phyloP scores from a whole-genome alignment of 1,140 invertebrate genomes.

The Bombus cullumanus region DNA sequence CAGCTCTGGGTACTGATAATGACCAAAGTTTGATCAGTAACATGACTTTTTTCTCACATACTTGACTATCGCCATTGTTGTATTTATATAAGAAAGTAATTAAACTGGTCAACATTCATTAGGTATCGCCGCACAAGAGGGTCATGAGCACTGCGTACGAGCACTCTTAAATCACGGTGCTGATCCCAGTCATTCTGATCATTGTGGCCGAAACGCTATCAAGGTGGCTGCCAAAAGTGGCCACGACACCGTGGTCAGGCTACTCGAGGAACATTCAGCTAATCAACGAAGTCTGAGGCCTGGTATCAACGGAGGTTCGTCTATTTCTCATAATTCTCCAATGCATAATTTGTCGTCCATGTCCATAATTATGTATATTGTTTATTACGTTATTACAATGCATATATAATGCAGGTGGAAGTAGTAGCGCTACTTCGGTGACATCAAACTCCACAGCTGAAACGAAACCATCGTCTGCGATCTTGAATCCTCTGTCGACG shows the following conservation, averaged over 20 bases:
- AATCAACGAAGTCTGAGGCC: constrained; percentile 78
- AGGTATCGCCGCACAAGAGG: constrained; percentile 93
- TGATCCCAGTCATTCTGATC: constrained; percentile 95
- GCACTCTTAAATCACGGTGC: constrained; percentile 94
- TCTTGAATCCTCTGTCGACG: constrained; percentile 83
- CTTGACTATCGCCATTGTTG: too few species aligned
- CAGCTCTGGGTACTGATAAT: constrained; percentile 87
- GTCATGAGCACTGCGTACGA: constrained; percentile 95
- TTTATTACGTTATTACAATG: not conserved
- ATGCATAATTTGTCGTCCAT: not conserved
- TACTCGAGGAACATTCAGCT: constrained; percentile 85
- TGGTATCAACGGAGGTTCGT: constrained; percentile 69
- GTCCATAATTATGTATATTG: not conserved
- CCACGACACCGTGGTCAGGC: constrained; percentile 87
- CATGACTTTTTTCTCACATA: not conserved
- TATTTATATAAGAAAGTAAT: not conserved
- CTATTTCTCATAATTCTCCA: not conserved
- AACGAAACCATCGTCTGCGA: constrained; percentile 87
- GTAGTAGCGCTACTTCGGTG: constrained; percentile 85
- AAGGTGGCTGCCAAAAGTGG: constrained; percentile 91
- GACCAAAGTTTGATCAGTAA: not conserved
- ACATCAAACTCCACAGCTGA: constrained; percentile 87
- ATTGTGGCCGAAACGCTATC: constrained; percentile 92
- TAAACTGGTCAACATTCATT: constrained; percentile 4
- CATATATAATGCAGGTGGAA: constrained; percentile 73